phyloP scores from a whole-genome alignment of 1,140 invertebrate species.

The Hyphantria cunea region DNA sequence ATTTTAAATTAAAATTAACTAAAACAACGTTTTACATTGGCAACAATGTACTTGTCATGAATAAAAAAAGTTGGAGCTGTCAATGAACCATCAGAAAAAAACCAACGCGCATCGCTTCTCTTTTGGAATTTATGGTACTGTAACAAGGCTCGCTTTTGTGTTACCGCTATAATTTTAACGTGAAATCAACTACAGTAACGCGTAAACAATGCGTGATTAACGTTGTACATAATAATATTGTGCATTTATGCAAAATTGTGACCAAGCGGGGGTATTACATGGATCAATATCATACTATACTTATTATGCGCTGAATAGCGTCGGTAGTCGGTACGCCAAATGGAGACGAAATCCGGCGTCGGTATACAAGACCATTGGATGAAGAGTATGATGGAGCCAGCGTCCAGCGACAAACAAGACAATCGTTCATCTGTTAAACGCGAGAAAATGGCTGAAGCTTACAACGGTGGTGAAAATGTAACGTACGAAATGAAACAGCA shows the following conservation, averaged over 20 bases:
- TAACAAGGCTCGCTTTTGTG: constrained; percentile 80
- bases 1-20: too few relatives aligned
- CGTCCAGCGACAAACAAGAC: constrained; percentile 68
- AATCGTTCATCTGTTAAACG: constrained; percentile 62
- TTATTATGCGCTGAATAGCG: constrained; percentile 54
- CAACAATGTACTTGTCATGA: constrained; percentile 51
- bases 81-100: constrained; percentile 73
- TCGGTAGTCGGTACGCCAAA: constrained; percentile 47
- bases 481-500: constrained; percentile 59
- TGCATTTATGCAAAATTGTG: constrained; percentile 48
- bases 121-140: constrained; percentile 80
- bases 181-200: constrained; percentile 47
- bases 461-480: constrained; percentile 58
- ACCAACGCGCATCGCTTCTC: constrained; percentile 78
- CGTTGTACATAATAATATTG: constrained; percentile 39
- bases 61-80: constrained; percentile 65
- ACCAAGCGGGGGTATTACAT: constrained; percentile 38
- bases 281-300: constrained; percentile 68
- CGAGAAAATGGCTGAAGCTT: constrained; percentile 74
- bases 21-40: constrained; percentile 35
- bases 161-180: constrained; percentile 63
- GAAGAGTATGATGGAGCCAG: constrained; percentile 78
- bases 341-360: constrained; percentile 69
- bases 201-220: constrained; percentile 74
- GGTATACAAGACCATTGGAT: constrained; percentile 75